Evolutionary conservation across 2,888 invertebrate genomes (phyloP).

Genomic region (Carterocephalus palaemon): DNA sequence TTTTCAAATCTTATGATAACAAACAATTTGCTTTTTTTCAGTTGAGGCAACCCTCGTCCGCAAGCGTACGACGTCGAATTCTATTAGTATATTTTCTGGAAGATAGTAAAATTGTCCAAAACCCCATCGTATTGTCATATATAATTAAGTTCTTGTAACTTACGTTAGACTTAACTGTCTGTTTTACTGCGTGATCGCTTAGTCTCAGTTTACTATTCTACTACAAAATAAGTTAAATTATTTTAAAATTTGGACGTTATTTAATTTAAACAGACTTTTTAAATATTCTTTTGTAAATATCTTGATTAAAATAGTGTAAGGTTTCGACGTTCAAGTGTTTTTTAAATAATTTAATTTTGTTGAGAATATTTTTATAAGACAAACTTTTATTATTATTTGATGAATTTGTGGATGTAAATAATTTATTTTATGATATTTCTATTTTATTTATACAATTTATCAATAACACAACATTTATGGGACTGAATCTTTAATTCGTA

Average conservation of each 20-base stretch:
- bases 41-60: slow-evolving; percentile 85
- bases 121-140: slow-evolving; percentile 1
- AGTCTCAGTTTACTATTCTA: slow-evolving; percentile 2
- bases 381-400: slow-evolving; percentile 24
- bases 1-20: no score
- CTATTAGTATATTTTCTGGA: slow-evolving; percentile 86
- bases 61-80: slow-evolving; percentile 85
- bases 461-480: slow-evolving; percentile 46
- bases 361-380: slow-evolving; percentile 25
- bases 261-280: slow-evolving; percentile 21
- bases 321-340: slow-evolving; percentile 17
- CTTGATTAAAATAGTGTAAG: slow-evolving; percentile 19
- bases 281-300: slow-evolving; percentile 31
- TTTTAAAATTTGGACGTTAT: slow-evolving; percentile 12
- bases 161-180: slow-evolving; percentile 3
- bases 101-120: slow-evolving; percentile 75
- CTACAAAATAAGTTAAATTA: slow-evolving; percentile 16
- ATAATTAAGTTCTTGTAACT: slow-evolving; percentile 2
- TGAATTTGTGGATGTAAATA: slow-evolving; percentile 28
- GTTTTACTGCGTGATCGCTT: slow-evolving; percentile 11
- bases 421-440: slow-evolving; percentile 41
- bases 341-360: slow-evolving; percentile 30
- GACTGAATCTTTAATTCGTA: slow-evolving; percentile 53
- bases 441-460: slow-evolving; percentile 33
- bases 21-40: no score